Conservation (phyloP, 1,140 invertebrate genomes). For the Papilio xuthus region DNA sequence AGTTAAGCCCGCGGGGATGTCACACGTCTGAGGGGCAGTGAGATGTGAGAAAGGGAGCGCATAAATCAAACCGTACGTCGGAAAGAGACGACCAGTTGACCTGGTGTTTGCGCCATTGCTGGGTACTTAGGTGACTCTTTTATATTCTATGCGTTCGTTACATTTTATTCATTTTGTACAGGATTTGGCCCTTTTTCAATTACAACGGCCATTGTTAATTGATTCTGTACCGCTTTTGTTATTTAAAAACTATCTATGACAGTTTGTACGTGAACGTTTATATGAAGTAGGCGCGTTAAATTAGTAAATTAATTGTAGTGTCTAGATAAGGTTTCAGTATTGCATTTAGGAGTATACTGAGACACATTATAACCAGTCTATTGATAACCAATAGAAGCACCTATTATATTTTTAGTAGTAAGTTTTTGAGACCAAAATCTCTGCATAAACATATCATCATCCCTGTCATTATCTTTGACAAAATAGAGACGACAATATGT, state of each 20-base stretch:
- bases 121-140: slow-evolving; percentile 50
- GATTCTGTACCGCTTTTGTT: neutral
- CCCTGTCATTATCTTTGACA: too few relatives aligned
- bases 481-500: too few relatives aligned
- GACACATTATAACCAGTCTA: too few relatives aligned
- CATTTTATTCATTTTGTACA: slow-evolving; percentile 56
- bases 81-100: slow-evolving; percentile 51
- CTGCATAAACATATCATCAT: too few relatives aligned
- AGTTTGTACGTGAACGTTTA: neutral
- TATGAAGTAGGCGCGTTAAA: neutral
- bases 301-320: neutral
- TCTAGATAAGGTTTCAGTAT: too few relatives aligned
- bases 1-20: slow-evolving; percentile 73
- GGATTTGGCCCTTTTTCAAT: slow-evolving; percentile 49
- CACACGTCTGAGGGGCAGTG: slow-evolving; percentile 70
- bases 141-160: slow-evolving; percentile 51
- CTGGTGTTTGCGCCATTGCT: slow-evolving; percentile 37
- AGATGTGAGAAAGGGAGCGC: slow-evolving; percentile 69
- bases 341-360: too few relatives aligned
- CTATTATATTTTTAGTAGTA: too few relatives aligned
- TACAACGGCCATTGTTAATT: slow-evolving; percentile 34
- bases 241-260: neutral
- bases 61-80: slow-evolving; percentile 39
- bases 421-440: too few relatives aligned
- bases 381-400: too few relatives aligned